These are phyloP conservation scores for Chunga burmeisteri DNA, from an alignment of 2,113 vertebrate species.

Conservation along the genomic window DNA sequence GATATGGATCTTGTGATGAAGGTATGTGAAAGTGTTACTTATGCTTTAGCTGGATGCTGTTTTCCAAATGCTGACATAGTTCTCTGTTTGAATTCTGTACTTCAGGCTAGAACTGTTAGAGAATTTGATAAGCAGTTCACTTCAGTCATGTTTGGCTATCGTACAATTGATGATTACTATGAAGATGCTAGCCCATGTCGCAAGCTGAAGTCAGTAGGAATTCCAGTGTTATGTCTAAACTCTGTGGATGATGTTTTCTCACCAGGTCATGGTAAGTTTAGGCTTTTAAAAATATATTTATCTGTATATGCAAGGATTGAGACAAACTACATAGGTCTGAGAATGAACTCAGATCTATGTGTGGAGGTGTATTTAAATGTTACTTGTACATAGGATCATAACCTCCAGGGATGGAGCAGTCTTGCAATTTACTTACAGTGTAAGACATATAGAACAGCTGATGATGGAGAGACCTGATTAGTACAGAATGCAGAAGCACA, in stretches of 20 bases:
- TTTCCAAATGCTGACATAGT: neutral
- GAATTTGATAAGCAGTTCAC: slow-evolving; percentile 97
- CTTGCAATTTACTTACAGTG: neutral
- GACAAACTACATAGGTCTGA: neutral
- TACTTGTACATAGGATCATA: neutral
- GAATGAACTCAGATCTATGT: neutral
- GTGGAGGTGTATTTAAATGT: neutral
- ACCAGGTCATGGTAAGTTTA: slow-evolving; percentile 87
- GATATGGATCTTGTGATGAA: slow-evolving; percentile 97
- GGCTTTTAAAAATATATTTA: neutral
- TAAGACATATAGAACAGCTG: neutral
- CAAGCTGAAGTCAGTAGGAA: slow-evolving; percentile 90
- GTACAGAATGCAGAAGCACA: neutral
- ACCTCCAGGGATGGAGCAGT: neutral
- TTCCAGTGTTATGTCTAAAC: slow-evolving; percentile 96
- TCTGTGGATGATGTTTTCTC: slow-evolving; percentile 97
- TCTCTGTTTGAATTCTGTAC: slow-evolving; percentile 42
- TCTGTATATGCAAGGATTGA: neutral
- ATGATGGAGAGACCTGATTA: neutral
- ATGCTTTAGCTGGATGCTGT: slow-evolving; percentile 8
- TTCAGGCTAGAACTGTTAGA: slow-evolving; percentile 92
- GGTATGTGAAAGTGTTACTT: slow-evolving; percentile 73
- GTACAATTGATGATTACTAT: slow-evolving; percentile 94
- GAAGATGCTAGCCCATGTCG: slow-evolving; percentile 90
- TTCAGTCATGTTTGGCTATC: slow-evolving; percentile 96